Conservation (phyloP, 2,888 invertebrate genomes). For the Torymus aiolomorphi region DNA sequence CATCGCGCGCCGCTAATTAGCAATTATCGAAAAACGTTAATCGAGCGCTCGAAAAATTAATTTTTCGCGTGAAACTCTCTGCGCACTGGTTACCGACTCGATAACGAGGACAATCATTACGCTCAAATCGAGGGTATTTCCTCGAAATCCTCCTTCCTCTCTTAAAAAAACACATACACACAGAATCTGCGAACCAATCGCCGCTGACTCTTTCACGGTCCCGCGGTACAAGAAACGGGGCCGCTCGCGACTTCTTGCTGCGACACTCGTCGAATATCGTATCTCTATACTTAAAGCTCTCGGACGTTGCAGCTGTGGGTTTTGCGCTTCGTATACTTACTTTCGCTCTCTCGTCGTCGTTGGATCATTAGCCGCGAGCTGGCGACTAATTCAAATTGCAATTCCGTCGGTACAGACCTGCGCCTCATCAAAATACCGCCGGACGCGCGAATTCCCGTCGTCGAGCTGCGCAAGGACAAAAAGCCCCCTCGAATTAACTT, state of each 20-base stretch:
- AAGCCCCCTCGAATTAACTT: conserved; percentile 67
- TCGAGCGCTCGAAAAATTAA: conserved; percentile 33
- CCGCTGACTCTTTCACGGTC: too few species aligned
- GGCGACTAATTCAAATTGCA: conserved; percentile 74
- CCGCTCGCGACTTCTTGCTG: conserved; percentile 8
- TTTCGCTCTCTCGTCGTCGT: conserved; percentile 52
- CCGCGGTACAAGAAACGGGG: neutral
- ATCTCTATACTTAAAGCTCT: conserved; percentile 35
- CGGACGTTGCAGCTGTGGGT: conserved; percentile 38
- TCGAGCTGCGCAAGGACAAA: conserved; percentile 56
- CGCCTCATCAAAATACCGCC: conserved; percentile 75
- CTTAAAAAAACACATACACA: neutral
- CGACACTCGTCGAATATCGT: conserved; percentile 20
- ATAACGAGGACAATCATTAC: conserved; percentile 33
- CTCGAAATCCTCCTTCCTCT: too few species aligned
- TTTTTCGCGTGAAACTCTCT: conserved; percentile 27
- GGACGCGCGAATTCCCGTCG: conserved; percentile 61
- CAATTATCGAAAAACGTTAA: conserved; percentile 31
- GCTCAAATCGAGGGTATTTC: conserved; percentile 22
- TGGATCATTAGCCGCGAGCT: conserved; percentile 73
- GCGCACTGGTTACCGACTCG: conserved; percentile 22
- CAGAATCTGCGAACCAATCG: neutral
- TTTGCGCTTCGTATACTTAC: too few species aligned
- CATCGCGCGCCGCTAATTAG: conserved; percentile 19
- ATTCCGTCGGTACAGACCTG: conserved; percentile 65